Evolutionary conservation across 64 coral and sea anemone genomes (phyloP).

Genomic region (Stichodactyla mertensii): DNA sequence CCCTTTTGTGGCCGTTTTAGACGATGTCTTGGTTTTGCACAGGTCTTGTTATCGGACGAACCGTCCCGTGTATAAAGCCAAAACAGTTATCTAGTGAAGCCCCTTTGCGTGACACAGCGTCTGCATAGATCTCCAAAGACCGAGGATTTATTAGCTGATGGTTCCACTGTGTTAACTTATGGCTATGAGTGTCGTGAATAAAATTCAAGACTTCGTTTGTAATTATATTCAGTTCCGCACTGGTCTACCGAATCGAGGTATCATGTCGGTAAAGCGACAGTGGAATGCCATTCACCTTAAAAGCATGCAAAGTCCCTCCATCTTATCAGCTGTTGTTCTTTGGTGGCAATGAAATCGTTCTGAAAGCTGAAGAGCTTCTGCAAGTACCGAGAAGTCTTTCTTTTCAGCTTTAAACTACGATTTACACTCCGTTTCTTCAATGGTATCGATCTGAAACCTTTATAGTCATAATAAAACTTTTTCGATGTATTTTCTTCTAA

Average conservation of each 20-base stretch:
- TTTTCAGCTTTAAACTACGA: conserved; percentile 22
- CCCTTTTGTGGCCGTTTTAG: conserved; percentile 40
- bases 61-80: conserved; percentile 19
- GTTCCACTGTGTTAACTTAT: not conserved
- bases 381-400: conserved; percentile 21
- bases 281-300: conserved; percentile 24
- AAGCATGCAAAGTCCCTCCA: conserved; percentile 17
- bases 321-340: conserved; percentile 5
- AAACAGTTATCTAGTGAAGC: not conserved
- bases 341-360: not conserved
- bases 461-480: conserved; percentile 11
- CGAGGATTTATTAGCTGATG: not conserved
- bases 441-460: conserved; percentile 15
- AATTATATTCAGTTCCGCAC: conserved; percentile 29
- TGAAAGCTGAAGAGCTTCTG: conserved; percentile 21
- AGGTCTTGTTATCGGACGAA: conserved; percentile 9
- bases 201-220: conserved; percentile 26
- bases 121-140: not conserved
- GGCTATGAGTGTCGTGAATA: not conserved
- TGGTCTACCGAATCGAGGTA: conserved; percentile 26
- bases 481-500: not conserved
- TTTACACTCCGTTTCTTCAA: conserved; percentile 36
- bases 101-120: not conserved
- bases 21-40: not conserved
- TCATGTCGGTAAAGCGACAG: conserved; percentile 33